Percentiles rank a stretch among this genome's conserved stretches.
phyloP scores from a whole-genome alignment of 2,113 vertebrate species.

The Melierax canorus region DNA sequence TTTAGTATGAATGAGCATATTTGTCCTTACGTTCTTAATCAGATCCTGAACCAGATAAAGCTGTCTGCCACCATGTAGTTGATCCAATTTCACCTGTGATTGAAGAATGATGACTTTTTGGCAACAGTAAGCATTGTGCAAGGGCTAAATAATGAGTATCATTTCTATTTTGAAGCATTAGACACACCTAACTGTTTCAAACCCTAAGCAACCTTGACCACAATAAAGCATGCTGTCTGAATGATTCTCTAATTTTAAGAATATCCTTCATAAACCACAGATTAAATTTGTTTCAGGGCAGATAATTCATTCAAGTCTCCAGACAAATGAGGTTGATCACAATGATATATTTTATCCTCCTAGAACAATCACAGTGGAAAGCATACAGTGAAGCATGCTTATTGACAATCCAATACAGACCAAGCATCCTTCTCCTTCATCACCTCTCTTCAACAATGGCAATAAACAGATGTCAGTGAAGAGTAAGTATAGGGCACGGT shows the following conservation, averaged over 20 bases:
- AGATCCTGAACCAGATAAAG: background rate
- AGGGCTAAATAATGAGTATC: background rate
- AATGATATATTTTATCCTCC: background rate
- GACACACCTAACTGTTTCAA: background rate
- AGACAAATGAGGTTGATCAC: background rate
- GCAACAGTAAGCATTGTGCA: background rate
- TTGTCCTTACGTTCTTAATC: background rate
- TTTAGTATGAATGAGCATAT: background rate
- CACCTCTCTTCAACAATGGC: background rate
- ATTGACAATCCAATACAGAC: background rate
- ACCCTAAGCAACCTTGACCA: background rate
- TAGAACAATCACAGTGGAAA: background rate
- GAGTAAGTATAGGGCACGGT: accelerated
- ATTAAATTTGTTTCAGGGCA: background rate
- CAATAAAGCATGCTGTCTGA: background rate
- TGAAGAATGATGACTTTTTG: background rate
- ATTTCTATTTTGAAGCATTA: background rate
- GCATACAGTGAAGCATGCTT: background rate
- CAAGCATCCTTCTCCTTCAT: background rate
- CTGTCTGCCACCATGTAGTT: background rate
- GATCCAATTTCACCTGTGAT: background rate
- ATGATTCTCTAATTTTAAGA: background rate
- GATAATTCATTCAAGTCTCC: background rate
- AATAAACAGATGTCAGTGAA: background rate
- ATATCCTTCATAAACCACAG: background rate